These are phyloP conservation scores for Calypte anna DNA, from an alignment of 2,113 vertebrate species.

Conservation along the genomic window DNA sequence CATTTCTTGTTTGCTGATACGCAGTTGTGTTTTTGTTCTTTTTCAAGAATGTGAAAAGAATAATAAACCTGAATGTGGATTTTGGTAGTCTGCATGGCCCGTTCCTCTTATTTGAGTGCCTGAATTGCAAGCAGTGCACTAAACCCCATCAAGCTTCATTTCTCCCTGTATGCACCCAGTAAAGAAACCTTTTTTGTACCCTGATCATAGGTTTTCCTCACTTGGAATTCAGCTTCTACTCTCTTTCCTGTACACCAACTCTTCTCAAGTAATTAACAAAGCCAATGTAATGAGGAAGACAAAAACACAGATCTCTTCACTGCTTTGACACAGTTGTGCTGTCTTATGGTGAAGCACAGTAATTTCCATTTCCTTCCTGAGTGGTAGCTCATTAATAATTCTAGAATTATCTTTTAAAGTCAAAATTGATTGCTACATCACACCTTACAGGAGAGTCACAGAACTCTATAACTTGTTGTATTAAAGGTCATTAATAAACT, in stretches of 20 bases:
- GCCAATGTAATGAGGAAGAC: neutral
- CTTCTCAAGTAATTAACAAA: neutral
- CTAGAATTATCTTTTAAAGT: neutral
- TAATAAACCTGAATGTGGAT: neutral
- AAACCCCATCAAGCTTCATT: neutral
- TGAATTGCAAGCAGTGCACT: neutral
- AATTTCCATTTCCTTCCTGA: neutral
- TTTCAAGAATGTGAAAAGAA: neutral
- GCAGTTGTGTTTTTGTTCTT: neutral
- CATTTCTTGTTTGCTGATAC: neutral
- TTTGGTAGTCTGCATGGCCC: neutral
- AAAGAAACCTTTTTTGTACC: neutral
- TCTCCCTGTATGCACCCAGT: neutral
- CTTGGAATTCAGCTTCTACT: neutral
- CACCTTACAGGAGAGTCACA: neutral
- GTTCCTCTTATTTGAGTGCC: neutral
- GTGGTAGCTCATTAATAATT: neutral
- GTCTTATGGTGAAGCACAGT: neutral
- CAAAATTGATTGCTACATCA: neutral
- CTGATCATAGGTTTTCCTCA: neutral
- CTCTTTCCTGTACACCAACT: neutral
- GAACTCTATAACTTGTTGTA: neutral
- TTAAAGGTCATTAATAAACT: conserved; percentile 18
- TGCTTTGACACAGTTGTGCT: neutral
- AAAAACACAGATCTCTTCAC: neutral